A percentile compares a stretch with the other conserved stretches of the same genome.
phyloP scores from a whole-genome alignment of 2,888 invertebrate species.

The Cosmorhoe ocellata region DNA sequence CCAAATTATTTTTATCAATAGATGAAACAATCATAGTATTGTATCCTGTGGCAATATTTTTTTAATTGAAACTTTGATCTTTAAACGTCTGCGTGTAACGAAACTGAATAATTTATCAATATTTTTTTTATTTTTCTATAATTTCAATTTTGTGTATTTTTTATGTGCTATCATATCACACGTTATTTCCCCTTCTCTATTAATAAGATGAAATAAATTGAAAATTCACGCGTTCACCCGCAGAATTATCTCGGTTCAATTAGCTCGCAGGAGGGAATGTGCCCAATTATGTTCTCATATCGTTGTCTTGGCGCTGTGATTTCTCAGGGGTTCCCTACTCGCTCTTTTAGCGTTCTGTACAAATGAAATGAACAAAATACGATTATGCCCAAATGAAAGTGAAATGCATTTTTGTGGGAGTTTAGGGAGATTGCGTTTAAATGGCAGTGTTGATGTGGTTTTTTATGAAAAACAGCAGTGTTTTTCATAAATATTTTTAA shows the following conservation, averaged over 20 bases:
- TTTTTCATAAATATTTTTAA: too few relatives aligned
- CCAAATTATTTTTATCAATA: too few relatives aligned
- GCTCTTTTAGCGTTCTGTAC: conserved; percentile 14
- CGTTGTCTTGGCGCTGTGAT: conserved; percentile 35
- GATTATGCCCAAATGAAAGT: conserved; percentile 25
- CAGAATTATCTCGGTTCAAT: conserved; percentile 31
- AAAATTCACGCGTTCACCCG: conserved; percentile 34
- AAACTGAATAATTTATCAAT: too few relatives aligned
- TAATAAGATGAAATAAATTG: neutral
- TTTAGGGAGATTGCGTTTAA: conserved; percentile 15
- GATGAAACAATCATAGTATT: too few relatives aligned
- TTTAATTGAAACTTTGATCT: too few relatives aligned
- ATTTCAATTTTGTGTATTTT: too few relatives aligned
- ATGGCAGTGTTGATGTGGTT: too few relatives aligned
- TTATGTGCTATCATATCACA: too few relatives aligned
- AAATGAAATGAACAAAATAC: conserved; percentile 35
- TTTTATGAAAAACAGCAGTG: neutral
- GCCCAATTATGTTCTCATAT: conserved; percentile 37
- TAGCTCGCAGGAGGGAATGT: conserved; percentile 26
- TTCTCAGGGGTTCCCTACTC: conserved; percentile 36
- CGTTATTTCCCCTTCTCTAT: too few relatives aligned
- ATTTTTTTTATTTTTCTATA: too few relatives aligned
- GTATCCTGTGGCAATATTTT: too few relatives aligned
- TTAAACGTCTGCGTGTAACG: too few relatives aligned
- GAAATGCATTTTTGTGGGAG: conserved; percentile 26